phyloP scores from a whole-genome alignment of 2,113 vertebrate species.

The Vireo altiloquus region DNA sequence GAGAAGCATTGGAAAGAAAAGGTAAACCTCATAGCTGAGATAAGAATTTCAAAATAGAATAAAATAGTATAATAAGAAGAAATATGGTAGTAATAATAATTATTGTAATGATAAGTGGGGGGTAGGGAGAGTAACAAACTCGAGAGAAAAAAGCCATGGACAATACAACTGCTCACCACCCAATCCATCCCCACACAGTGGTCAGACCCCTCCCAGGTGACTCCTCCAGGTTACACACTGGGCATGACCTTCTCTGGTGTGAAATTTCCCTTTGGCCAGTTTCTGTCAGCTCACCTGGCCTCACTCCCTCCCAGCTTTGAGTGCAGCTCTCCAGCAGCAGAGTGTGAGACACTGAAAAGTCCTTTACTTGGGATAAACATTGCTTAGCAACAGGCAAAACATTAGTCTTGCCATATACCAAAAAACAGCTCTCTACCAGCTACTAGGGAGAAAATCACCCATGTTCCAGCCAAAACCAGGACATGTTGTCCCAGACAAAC shows the following conservation, averaged over 20 bases:
- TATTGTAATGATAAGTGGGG: neutral
- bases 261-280: neutral
- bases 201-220: neutral
- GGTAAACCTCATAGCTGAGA: too few relatives aligned
- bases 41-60: neutral
- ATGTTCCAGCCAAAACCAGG: neutral
- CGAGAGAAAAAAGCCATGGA: neutral
- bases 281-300: neutral
- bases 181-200: neutral
- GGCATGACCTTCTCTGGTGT: too few relatives aligned
- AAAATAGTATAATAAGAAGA: neutral
- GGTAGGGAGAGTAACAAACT: neutral
- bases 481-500: neutral
- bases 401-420: neutral
- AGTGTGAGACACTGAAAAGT: neutral
- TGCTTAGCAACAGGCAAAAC: neutral
- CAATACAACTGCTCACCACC: fast-evolving
- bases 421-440: neutral
- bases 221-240: neutral
- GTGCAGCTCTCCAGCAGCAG: neutral
- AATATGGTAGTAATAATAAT: neutral
- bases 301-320: neutral
- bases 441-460: neutral
- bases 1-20: neutral
- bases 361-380: neutral